A percentile compares a stretch with the other conserved stretches of the same genome.
These are phyloP conservation scores for Morelia viridis DNA, from an alignment of 2,797 vertebrate species.

Conservation along the genomic window DNA sequence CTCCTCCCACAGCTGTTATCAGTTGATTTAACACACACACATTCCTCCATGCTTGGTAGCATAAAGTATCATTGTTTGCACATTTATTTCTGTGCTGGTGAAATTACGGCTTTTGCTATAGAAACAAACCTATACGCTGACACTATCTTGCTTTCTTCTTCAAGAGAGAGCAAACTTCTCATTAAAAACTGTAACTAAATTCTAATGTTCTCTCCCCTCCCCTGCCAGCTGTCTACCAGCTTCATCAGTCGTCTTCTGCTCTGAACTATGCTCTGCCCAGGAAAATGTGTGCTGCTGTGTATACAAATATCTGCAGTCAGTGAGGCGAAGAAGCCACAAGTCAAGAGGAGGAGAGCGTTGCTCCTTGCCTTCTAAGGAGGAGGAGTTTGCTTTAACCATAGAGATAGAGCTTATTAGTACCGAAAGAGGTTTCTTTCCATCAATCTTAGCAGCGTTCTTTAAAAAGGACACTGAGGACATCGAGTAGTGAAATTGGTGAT, in stretches of 20 bases:
- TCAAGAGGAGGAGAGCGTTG: neutral
- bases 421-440: neutral
- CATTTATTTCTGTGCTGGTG: neutral
- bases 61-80: rapidly evolving
- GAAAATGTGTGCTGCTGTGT: neutral
- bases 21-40: neutral
- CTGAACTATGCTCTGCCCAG: neutral
- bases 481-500: neutral
- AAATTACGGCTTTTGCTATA: neutral
- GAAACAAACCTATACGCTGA: neutral
- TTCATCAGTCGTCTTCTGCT: neutral
- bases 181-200: neutral
- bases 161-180: neutral
- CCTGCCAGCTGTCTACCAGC: neutral
- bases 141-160: neutral
- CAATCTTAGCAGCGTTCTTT: neutral
- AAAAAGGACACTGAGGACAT: neutral
- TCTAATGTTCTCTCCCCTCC: neutral
- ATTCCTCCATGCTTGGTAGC: neutral
- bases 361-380: neutral
- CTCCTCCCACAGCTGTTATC: constrained; percentile 15
- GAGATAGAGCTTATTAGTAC: neutral
- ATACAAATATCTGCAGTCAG: neutral
- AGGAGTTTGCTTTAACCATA: neutral
- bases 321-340: neutral